Evolutionary conservation across 2,797 vertebrate genomes (phyloP).

Genomic region (Meda fulgida): DNA sequence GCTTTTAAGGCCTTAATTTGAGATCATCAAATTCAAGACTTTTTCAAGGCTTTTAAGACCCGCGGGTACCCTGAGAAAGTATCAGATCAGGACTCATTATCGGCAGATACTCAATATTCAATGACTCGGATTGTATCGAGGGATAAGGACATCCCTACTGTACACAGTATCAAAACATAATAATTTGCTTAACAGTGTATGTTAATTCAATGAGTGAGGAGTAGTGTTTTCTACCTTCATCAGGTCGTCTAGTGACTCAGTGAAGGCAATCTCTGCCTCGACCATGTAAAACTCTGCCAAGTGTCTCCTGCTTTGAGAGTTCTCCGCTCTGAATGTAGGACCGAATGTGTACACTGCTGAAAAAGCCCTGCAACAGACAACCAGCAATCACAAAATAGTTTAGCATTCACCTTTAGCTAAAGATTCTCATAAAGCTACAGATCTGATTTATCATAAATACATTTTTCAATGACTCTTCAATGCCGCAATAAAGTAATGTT

Average conservation of each 20-base stretch:
- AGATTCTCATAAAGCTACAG: not conserved
- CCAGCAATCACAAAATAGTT: constrained; percentile 37
- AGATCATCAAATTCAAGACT: too few relatives aligned
- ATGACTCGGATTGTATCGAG: not conserved
- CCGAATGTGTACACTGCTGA: constrained; percentile 91
- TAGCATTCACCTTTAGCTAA: not conserved
- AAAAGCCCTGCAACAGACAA: constrained; percentile 82
- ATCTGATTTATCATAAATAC: not conserved
- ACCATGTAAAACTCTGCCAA: constrained; percentile 99
- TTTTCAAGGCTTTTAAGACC: too few relatives aligned
- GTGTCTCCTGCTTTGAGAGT: constrained; percentile 93
- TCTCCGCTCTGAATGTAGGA: constrained; percentile 93
- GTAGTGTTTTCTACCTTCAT: constrained; percentile 78
- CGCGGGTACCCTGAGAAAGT: too few relatives aligned
- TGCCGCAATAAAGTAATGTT: not conserved
- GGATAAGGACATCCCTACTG: not conserved
- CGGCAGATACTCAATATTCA: not conserved
- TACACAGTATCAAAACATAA: not conserved
- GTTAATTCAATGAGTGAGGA: not conserved
- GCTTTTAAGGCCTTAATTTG: too few relatives aligned
- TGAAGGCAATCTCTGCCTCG: constrained; percentile 94
- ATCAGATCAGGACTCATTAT: not conserved
- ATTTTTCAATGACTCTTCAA: not conserved
- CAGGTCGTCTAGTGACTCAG: constrained; percentile 86
- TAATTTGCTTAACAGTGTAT: not conserved